Conservation (phyloP, 2,888 invertebrate species). For the Phasia obesa region DNA sequence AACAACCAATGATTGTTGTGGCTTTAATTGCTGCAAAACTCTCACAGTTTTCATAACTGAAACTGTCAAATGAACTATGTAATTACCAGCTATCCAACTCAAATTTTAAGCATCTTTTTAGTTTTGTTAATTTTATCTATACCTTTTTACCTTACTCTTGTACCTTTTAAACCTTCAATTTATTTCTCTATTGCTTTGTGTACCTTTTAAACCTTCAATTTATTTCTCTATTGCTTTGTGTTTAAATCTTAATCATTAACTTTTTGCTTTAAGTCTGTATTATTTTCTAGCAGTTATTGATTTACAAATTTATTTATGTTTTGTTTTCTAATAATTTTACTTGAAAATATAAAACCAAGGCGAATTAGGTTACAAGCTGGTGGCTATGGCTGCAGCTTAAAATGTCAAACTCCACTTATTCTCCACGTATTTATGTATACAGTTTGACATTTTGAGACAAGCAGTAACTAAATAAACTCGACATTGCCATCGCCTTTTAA, state of each 20-base stretch:
- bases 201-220: conserved; percentile 14
- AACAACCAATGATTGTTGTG: neutral
- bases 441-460: no score
- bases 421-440: no score
- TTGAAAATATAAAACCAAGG: no score
- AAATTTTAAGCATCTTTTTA: conserved; percentile 10
- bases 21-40: neutral
- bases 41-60: neutral
- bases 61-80: neutral
- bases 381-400: no score
- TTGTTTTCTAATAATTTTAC: no score
- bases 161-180: neutral
- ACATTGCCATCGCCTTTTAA: no score
- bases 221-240: conserved; percentile 22
- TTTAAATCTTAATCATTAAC: conserved; percentile 8
- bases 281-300: conserved; percentile 44
- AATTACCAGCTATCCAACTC: neutral
- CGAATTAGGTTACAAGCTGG: no score
- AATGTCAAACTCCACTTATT: no score
- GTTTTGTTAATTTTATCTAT: no score
- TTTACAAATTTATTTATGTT: conserved; percentile 55
- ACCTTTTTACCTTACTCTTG: no score
- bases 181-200: conserved; percentile 22
- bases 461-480: no score
- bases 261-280: conserved; percentile 30